Conservation (phyloP, 1,140 invertebrate species). For the Lucilia cuprina region DNA sequence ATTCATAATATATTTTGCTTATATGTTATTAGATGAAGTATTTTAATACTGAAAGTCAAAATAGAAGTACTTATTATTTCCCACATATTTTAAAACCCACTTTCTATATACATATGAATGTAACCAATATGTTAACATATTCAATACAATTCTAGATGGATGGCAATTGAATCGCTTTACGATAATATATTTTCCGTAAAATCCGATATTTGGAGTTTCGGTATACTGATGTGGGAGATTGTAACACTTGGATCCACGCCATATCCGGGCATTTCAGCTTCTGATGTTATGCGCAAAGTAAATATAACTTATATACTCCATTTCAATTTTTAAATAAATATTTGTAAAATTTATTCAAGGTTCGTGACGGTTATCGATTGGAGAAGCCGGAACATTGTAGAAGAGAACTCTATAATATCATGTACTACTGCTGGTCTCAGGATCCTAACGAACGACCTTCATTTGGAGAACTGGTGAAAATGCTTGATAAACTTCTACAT, state of each 20-base stretch:
- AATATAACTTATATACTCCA: neutral
- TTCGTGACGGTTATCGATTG: slow-evolving; percentile 81
- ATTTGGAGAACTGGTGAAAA: slow-evolving; percentile 78
- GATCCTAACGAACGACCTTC: slow-evolving; percentile 78
- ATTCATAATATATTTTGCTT: too few species aligned
- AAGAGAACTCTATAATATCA: slow-evolving; percentile 89
- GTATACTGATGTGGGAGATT: slow-evolving; percentile 93
- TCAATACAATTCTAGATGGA: slow-evolving; percentile 73
- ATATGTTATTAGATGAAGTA: too few species aligned
- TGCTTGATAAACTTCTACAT: slow-evolving; percentile 82
- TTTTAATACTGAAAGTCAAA: too few species aligned
- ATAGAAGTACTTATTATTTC: too few species aligned
- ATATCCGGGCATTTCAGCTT: slow-evolving; percentile 84
- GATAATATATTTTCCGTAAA: slow-evolving; percentile 91
- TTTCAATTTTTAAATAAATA: neutral
- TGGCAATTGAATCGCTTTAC: slow-evolving; percentile 92
- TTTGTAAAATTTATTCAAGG: slow-evolving; percentile 63
- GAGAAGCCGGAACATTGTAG: slow-evolving; percentile 90
- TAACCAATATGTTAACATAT: neutral
- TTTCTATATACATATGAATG: too few species aligned
- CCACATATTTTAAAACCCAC: too few species aligned
- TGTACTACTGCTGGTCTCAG: slow-evolving; percentile 93
- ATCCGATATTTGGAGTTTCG: slow-evolving; percentile 94
- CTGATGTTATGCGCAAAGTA: slow-evolving; percentile 82
- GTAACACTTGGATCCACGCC: slow-evolving; percentile 89